Evolutionary conservation across 1,140 invertebrate species (phyloP), one percentile per base, ranked within the genome.

Genomic region (Phthorimaea operculella): DNA sequence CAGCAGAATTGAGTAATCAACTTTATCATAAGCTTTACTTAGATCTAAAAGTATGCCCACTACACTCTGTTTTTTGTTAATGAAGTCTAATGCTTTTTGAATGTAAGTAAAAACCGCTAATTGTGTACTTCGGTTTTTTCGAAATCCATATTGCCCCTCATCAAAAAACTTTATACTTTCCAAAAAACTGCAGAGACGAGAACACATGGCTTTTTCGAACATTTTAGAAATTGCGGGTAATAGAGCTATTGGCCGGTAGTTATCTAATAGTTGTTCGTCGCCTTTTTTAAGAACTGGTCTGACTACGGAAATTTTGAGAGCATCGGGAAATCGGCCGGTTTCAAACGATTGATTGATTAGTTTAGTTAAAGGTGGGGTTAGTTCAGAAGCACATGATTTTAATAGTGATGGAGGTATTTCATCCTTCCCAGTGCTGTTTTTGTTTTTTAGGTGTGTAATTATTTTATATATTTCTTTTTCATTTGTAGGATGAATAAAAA

Each of bases 211-310:
- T 33, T 51, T 51, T 33, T 47, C 44, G 15, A 16, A 47, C 16
- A 47, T 15, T 15, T 47, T 47, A 3, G 44, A 47, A 14, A 47
- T 51, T 4, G 18, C 12, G 1, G 49, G 28, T 4, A 51, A 12
- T 9, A 51, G 49, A 12, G 49, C 49, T 28, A 51, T 51, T 11
- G 51, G 51, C 11, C 51, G n/a, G 12, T 53, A 53, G 42, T 34
- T 44, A 17, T 10, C 42, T 4, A 21, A 12, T n/a, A 10, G 0
- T 9, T 51, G 17, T 7, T 42, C 42, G 16, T 28, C 36, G 17
- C 51, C 51, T 42, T 53, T 53, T 53, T 53, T 53, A 18, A 42
- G 34, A 17, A 53, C 28, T 12, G 51, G 51, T 42, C 42, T 53
- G 14, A 53, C 16, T 42, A 17, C 17, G 1, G 51, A 16, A 1